A percentile compares a stretch with the other conserved stretches of the same genome.
Evolutionary conservation across 1,140 invertebrate genomes (phyloP).

Genomic region (Platyscapa corneri): DNA sequence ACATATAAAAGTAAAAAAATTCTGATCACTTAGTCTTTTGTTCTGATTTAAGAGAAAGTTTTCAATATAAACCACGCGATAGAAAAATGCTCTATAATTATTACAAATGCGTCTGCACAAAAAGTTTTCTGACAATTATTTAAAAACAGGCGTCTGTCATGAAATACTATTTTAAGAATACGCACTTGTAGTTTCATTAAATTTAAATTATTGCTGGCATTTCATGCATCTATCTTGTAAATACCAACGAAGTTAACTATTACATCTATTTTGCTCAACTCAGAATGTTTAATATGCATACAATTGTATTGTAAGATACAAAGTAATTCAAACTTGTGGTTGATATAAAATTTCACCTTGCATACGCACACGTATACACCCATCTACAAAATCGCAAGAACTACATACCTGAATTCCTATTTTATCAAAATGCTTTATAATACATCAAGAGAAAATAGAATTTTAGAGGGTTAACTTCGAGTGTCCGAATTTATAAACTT

Average conservation of each 20-base stretch:
- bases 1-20: background rate
- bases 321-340: background rate
- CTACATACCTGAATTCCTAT: background rate
- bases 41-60: background rate
- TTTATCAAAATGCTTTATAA: constrained; percentile 8
- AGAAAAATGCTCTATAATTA: background rate
- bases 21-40: background rate
- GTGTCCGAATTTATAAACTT: background rate
- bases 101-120: background rate
- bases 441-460: background rate
- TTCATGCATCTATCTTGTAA: background rate
- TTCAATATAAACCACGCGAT: background rate
- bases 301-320: background rate
- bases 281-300: background rate
- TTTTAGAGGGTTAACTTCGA: background rate
- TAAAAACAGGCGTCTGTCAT: too few relatives aligned
- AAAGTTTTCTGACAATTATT: too few relatives aligned
- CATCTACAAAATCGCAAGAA: background rate
- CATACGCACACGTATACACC: background rate
- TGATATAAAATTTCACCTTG: background rate
- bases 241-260: background rate
- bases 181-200: background rate
- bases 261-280: background rate
- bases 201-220: background rate
- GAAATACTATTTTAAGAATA: background rate